A percentile compares a stretch with the other conserved stretches of the same genome.
These are phyloP conservation scores for Hetaerina americana DNA, from an alignment of 1,140 invertebrate genomes.

Conservation along the genomic window DNA sequence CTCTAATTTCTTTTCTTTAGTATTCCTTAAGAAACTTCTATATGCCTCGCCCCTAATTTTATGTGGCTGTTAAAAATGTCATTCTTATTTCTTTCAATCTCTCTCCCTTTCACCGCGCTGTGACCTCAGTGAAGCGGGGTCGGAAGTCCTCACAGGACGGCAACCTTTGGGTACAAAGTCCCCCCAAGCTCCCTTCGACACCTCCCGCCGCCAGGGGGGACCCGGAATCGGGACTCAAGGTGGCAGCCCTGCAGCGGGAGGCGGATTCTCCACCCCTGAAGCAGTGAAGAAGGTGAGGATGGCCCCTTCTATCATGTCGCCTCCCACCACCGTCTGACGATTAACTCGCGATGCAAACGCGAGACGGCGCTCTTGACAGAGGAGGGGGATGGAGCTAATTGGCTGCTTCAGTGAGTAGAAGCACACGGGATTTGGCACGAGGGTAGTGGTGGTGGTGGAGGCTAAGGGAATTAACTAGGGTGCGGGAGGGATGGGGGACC, in stretches of 20 bases:
- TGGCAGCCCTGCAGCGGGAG: slow-evolving; percentile 32
- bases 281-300: slow-evolving; percentile 61
- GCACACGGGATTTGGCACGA: too few relatives aligned
- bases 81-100: too few relatives aligned
- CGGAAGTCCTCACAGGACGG: slow-evolving; percentile 14
- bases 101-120: slow-evolving; percentile 24
- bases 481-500: too few relatives aligned
- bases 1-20: too few relatives aligned
- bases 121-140: slow-evolving; percentile 28
- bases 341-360: too few relatives aligned
- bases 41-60: too few relatives aligned
- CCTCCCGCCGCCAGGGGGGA: slow-evolving; percentile 34
- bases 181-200: slow-evolving; percentile 13
- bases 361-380: not conserved
- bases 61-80: too few relatives aligned
- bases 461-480: not conserved
- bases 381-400: not conserved
- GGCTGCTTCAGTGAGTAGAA: not conserved
- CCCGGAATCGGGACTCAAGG: slow-evolving; percentile 32
- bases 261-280: slow-evolving; percentile 33
- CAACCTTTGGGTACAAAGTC: slow-evolving; percentile 10
- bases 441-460: not conserved
- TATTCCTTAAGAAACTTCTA: too few relatives aligned
- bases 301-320: slow-evolving; percentile 61
- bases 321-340: slow-evolving; percentile 66